phyloP scores from a whole-genome alignment of 2,797 vertebrate genomes.

The Aselliscus stoliczkanus region DNA sequence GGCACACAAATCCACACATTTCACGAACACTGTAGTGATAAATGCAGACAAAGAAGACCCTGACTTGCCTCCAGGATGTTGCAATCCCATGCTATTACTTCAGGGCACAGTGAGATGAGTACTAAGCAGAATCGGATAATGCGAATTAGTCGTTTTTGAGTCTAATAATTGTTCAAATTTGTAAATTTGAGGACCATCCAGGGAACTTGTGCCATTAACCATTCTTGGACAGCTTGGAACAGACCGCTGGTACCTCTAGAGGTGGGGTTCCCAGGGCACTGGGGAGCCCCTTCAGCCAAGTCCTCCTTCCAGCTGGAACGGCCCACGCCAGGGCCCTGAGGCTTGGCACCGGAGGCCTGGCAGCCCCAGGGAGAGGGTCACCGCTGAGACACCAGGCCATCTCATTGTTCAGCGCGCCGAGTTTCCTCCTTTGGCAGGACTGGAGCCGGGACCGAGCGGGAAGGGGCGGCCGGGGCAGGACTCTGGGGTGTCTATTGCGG shows the following conservation, averaged over 20 bases:
- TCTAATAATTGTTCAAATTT: neutral
- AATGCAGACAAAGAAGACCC: neutral
- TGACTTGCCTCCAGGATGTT: neutral
- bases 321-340: neutral
- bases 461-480: conserved; percentile 65
- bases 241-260: neutral
- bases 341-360: conserved; percentile 3
- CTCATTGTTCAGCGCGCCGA: conserved; percentile 55
- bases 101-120: neutral
- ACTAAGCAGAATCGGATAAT: neutral
- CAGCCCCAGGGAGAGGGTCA: conserved; percentile 21
- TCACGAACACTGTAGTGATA: neutral
- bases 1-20: neutral
- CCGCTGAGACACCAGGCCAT: conserved; percentile 47
- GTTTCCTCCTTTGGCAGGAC: conserved; percentile 65
- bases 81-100: neutral
- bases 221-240: neutral
- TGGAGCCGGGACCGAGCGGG: conserved; percentile 50
- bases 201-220: neutral
- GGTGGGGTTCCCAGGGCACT: neutral
- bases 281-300: neutral
- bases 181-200: neutral
- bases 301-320: neutral
- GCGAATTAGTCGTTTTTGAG: neutral
- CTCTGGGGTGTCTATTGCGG: conserved; percentile 70